Conservation (phyloP, 2,797 vertebrate genomes). For the Sebastes variabilis region DNA sequence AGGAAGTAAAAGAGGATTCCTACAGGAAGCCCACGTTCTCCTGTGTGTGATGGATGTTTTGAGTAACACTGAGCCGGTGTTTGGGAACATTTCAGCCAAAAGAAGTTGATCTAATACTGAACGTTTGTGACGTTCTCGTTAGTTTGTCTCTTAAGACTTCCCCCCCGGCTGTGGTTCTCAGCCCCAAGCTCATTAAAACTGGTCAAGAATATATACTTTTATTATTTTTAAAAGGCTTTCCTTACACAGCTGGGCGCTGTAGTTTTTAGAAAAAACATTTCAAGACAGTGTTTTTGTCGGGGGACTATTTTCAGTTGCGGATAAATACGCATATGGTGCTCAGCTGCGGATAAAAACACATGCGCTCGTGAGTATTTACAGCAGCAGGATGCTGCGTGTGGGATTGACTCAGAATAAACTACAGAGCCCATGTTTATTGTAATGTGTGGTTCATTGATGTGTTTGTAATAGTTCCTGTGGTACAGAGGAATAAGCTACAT, state of each 20-base stretch:
- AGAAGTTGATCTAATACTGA: not conserved
- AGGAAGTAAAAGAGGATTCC: not conserved
- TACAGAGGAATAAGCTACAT: not conserved
- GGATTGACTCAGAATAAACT: constrained; percentile 7
- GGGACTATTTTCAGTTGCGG: not conserved
- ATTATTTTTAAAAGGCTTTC: not conserved
- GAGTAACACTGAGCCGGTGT: not conserved
- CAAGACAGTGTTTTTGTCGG: not conserved
- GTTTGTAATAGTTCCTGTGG: not conserved
- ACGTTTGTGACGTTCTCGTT: not conserved
- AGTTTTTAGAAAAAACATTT: not conserved
- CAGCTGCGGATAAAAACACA: not conserved
- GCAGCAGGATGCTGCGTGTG: not conserved
- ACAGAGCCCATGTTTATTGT: not conserved
- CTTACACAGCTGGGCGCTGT: not conserved
- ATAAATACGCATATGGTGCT: not conserved
- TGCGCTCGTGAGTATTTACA: not conserved
- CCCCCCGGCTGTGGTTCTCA: not conserved
- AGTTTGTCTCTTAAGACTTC: not conserved
- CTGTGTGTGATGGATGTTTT: not conserved
- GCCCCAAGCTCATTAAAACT: not conserved
- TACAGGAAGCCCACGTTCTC: not conserved
- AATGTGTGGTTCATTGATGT: not conserved
- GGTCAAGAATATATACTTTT: not conserved
- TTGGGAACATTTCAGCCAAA: not conserved